Evolutionary conservation across 2,797 vertebrate genomes (phyloP), one percentile per base, ranked within the genome.

Genomic region (Esox masquinongy): DNA sequence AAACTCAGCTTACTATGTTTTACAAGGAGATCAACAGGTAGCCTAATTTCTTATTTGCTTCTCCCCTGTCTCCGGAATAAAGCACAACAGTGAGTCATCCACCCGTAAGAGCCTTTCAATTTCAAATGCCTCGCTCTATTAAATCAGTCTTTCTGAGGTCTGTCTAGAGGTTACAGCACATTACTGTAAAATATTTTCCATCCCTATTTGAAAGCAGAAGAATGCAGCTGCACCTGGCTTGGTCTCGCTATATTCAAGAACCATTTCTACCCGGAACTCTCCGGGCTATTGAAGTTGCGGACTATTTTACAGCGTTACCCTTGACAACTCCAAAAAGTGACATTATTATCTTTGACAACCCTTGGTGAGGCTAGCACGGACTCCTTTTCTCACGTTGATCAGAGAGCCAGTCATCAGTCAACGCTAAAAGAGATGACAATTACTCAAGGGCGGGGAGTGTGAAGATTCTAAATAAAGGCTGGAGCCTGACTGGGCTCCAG

Each of bases 381-480:
- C 66, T 36, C 66, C 29, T 39, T 39, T 39, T 39, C 29, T 39
- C 66, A 15, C 34, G 80, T 77, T 22, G 9, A 6, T 75, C 83
- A 82, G 83, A 81, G 85, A 87, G 81, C 79, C 84, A 86, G 88
- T 89, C 87, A 90, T 89, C 87, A 86, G 91, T 91, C 88, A 91
- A 84, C 1, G 76, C 87, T 84, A 83, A 88, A 87, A 84, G 84
- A 90, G 83, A 89, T 85, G 87, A 91, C 88, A 90, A 90, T 89
- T 91, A 90, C 85, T 85, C 81, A 74, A 59, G 68, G 69, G 51
- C 82, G 81, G 79, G 82, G 87, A 86, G 86, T 89, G 90, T 89
- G 88, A 91, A 89, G 86, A 88, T 91, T 93, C 90, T 93, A 93
- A 92, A 92, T 91, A 82, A 86, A 91, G 91, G 86, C 81, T 14